phyloP scores from a whole-genome alignment of 2,113 vertebrate genomes.

The Ia io region DNA sequence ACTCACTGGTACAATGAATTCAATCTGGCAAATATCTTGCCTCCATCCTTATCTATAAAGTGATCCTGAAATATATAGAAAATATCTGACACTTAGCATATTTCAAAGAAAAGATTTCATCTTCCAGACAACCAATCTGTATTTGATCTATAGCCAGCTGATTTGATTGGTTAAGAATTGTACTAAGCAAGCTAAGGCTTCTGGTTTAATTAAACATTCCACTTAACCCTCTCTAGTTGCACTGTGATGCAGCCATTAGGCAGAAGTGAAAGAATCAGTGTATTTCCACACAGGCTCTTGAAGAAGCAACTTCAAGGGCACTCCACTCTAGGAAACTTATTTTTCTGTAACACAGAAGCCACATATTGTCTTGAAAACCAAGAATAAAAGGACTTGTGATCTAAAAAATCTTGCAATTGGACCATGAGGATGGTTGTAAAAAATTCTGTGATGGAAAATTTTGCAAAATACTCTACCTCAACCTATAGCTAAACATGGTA shows the following conservation, averaged over 20 bases:
- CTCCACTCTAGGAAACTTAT: not conserved
- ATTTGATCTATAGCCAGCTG: not conserved
- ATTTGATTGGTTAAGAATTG: not conserved
- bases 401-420: not conserved
- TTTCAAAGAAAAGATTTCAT: conserved; percentile 10
- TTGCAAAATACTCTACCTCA: not conserved
- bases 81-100: not conserved
- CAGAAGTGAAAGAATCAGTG: not conserved
- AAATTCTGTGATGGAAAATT: not conserved
- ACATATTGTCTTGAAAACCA: not conserved
- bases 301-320: not conserved
- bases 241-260: not conserved
- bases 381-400: not conserved
- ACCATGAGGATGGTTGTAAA: not conserved
- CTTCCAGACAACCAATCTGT: not conserved
- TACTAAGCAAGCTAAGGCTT: not conserved
- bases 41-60: not conserved
- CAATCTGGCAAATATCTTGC: conserved; percentile 20
- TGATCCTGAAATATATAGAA: not conserved
- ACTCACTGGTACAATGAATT: not conserved
- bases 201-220: not conserved
- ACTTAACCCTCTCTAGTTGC: not conserved
- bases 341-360: not conserved
- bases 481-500: not conserved
- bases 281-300: not conserved